These are phyloP conservation scores for Tromatobia lineatoria DNA, from an alignment of 2,888 invertebrate genomes.

Conservation along the genomic window DNA sequence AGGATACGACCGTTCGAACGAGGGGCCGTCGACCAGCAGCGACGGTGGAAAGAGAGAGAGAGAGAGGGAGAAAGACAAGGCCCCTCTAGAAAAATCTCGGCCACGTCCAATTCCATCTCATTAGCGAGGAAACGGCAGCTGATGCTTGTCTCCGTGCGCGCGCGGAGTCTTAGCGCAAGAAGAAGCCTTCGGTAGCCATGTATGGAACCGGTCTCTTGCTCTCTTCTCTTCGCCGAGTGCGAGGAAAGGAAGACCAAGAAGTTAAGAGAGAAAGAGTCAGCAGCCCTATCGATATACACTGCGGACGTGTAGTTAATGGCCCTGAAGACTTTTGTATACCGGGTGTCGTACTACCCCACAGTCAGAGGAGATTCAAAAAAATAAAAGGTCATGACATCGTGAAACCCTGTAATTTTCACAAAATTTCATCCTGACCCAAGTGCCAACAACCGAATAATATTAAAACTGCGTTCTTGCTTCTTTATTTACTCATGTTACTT, in stretches of 20 bases:
- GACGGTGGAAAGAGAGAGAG: conserved; percentile 61
- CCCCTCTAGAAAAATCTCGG: conserved; percentile 85
- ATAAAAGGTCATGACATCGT: background rate
- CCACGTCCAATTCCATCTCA: conserved; percentile 86
- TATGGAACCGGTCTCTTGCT: conserved; percentile 85
- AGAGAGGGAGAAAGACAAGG: conserved; percentile 55
- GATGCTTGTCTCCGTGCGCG: conserved; percentile 84
- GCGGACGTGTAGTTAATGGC: conserved; percentile 48
- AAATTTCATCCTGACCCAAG: background rate
- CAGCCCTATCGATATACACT: conserved; percentile 65
- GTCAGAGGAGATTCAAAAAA: background rate
- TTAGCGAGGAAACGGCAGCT: conserved; percentile 85
- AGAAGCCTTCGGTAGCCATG: conserved; percentile 85
- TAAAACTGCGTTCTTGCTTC: background rate
- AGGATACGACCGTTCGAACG: conserved; percentile 53
- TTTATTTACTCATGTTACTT: background rate
- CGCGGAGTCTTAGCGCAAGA: conserved; percentile 80
- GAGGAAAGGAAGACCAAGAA: conserved; percentile 51
- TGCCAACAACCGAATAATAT: background rate
- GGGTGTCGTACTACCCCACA: conserved; percentile 66
- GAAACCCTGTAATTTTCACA: conserved; percentile 19
- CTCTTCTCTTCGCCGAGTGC: conserved; percentile 74
- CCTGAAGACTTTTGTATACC: conserved; percentile 64
- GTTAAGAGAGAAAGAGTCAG: conserved; percentile 58
- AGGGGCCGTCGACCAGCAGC: conserved; percentile 46